phyloP scores from a whole-genome alignment of 2,113 vertebrate species.

The Eidolon helvum region DNA sequence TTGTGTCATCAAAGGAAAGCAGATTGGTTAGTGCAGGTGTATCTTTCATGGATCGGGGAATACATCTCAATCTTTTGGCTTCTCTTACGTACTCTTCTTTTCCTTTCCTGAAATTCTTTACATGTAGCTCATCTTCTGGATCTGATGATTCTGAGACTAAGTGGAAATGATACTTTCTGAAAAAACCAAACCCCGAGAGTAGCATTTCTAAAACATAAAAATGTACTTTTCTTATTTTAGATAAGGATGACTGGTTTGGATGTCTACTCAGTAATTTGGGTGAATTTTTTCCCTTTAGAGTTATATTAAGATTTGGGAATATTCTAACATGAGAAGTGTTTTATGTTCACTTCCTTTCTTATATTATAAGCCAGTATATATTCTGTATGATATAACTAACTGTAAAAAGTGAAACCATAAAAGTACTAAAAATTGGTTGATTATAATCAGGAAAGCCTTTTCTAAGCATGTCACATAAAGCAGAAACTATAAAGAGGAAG shows the following conservation, averaged over 20 bases:
- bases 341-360: background rate
- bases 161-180: background rate
- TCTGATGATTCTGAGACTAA: background rate
- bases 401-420: background rate
- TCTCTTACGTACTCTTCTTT: background rate
- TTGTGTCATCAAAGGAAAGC: background rate
- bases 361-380: background rate
- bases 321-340: background rate
- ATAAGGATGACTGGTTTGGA: background rate
- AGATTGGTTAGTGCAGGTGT: background rate
- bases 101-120: background rate
- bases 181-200: background rate
- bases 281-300: background rate
- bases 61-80: background rate
- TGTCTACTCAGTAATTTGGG: background rate
- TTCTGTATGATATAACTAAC: background rate
- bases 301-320: conserved; percentile 9
- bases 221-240: background rate
- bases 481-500: conserved; percentile 13
- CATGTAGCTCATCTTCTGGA: background rate
- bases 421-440: background rate
- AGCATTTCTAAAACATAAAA: conserved; percentile 44
- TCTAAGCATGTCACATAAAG: background rate
- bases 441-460: background rate
- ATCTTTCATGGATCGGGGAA: background rate